phyloP scores from a whole-genome alignment of 2,888 invertebrate species.

The Gymnosoma rotundatum region DNA sequence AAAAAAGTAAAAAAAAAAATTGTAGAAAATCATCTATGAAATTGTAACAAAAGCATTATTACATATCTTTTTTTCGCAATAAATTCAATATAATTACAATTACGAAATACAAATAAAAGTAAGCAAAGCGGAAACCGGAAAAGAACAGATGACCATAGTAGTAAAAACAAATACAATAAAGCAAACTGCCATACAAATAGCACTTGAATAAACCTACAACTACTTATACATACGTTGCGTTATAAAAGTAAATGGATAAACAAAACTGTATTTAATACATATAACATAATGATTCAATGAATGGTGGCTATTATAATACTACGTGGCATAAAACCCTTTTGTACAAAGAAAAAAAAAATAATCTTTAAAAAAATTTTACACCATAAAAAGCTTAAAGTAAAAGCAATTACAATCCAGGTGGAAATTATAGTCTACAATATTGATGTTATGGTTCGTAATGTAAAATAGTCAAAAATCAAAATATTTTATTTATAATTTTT shows the following conservation, averaged over 20 bases:
- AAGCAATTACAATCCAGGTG: slow-evolving; percentile 54
- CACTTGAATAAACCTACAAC: slow-evolving; percentile 32
- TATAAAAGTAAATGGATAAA: slow-evolving; percentile 22
- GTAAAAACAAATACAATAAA: slow-evolving; percentile 60
- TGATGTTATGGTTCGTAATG: slow-evolving; percentile 1
- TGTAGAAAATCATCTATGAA: slow-evolving; percentile 23
- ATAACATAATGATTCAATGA: slow-evolving; percentile 60
- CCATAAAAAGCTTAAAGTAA: slow-evolving; percentile 37
- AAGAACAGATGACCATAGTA: slow-evolving; percentile 74
- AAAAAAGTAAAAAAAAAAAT: neutral
- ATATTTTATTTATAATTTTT: neutral
- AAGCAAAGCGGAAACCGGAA: slow-evolving; percentile 68
- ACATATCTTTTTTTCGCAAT: slow-evolving; percentile 23
- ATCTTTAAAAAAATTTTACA: neutral
- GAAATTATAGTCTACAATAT: slow-evolving; percentile 35
- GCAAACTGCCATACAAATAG: slow-evolving; percentile 50
- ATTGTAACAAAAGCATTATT: slow-evolving; percentile 48
- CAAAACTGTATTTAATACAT: slow-evolving; percentile 18
- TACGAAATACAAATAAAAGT: slow-evolving; percentile 68
- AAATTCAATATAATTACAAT: slow-evolving; percentile 67
- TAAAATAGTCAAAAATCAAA: neutral
- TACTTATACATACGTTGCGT: neutral
- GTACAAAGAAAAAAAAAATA: slow-evolving; percentile 10
- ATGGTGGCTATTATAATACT: slow-evolving; percentile 63
- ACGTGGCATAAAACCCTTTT: slow-evolving; percentile 50